Conservation (phyloP, 2,797 vertebrate species). For the Coluber constrictor region DNA sequence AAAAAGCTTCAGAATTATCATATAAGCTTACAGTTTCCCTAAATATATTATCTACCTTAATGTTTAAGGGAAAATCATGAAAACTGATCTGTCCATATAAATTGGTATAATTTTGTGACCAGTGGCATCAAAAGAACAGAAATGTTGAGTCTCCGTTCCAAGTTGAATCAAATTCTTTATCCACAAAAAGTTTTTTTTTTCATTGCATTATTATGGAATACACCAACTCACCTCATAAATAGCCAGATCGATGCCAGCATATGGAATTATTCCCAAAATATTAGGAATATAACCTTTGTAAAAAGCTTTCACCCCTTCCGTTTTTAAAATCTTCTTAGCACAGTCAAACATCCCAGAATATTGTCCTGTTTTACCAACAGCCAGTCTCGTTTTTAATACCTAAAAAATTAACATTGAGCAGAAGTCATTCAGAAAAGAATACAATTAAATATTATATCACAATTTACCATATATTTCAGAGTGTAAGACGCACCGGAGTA, state of each 20-base stretch:
- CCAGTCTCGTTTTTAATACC: constrained; percentile 94
- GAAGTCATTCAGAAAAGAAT: background rate
- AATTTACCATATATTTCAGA: too few relatives aligned
- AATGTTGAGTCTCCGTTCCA: background rate
- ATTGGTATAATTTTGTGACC: background rate
- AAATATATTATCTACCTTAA: background rate
- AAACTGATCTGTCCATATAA: background rate
- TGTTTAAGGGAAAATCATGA: background rate
- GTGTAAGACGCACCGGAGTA: too few relatives aligned
- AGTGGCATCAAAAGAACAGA: background rate
- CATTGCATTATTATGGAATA: background rate
- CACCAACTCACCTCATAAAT: constrained; percentile 84
- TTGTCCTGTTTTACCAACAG: constrained; percentile 90
- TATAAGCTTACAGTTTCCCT: background rate
- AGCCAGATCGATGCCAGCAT: constrained; percentile 90
- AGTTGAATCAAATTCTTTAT: background rate
- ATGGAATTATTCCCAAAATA: constrained; percentile 93
- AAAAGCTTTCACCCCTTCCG: constrained; percentile 85
- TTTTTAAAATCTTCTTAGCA: constrained; percentile 86
- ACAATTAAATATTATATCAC: background rate
- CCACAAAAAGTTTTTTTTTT: background rate
- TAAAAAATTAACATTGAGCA: constrained; percentile 50
- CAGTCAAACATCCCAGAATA: constrained; percentile 89
- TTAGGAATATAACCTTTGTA: constrained; percentile 93
- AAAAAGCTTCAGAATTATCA: background rate